phyloP scores from a whole-genome alignment of 2,888 invertebrate genomes.

The Scaptomyza caliginosa region DNA sequence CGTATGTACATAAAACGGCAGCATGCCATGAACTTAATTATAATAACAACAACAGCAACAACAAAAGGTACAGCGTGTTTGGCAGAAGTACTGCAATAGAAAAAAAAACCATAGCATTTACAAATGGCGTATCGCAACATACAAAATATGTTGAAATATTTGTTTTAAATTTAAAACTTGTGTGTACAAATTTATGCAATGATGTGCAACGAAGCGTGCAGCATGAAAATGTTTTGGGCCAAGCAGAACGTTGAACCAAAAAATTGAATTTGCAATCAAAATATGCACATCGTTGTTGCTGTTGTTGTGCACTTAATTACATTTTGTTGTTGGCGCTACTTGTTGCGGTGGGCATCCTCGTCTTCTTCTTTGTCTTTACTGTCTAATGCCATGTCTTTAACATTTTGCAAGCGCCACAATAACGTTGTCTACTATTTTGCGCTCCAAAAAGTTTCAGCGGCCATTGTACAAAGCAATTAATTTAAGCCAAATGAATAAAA shows the following conservation, averaged over 20 bases:
- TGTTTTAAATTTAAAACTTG: constrained; percentile 39
- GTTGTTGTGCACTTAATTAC: constrained; percentile 42
- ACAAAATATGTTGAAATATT: constrained; percentile 51
- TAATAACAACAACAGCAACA: constrained; percentile 43
- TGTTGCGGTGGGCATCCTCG: constrained; percentile 43
- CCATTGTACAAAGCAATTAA: constrained; percentile 61
- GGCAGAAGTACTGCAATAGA: constrained; percentile 5
- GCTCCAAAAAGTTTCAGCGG: constrained; percentile 55
- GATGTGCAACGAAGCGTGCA: constrained; percentile 71
- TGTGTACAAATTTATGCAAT: constrained; percentile 65
- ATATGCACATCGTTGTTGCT: constrained; percentile 28
- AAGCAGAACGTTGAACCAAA: constrained; percentile 68
- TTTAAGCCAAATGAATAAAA: constrained; percentile 62
- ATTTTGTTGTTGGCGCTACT: constrained; percentile 12
- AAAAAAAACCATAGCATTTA: constrained; percentile 24
- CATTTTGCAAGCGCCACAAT: constrained; percentile 43
- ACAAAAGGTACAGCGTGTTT: constrained; percentile 41
- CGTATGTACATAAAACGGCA: constrained; percentile 38
- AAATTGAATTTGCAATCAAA: constrained; percentile 59
- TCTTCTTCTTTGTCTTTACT: constrained; percentile 7
- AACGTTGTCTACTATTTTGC: constrained; percentile 41
- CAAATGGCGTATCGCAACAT: constrained; percentile 43
- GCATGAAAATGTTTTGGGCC: constrained; percentile 61
- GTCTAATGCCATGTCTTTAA: constrained; percentile 16
- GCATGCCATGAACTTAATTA: constrained; percentile 68